These are phyloP conservation scores for Scopus umbretta DNA, from an alignment of 2,113 vertebrate genomes.

Conservation along the genomic window DNA sequence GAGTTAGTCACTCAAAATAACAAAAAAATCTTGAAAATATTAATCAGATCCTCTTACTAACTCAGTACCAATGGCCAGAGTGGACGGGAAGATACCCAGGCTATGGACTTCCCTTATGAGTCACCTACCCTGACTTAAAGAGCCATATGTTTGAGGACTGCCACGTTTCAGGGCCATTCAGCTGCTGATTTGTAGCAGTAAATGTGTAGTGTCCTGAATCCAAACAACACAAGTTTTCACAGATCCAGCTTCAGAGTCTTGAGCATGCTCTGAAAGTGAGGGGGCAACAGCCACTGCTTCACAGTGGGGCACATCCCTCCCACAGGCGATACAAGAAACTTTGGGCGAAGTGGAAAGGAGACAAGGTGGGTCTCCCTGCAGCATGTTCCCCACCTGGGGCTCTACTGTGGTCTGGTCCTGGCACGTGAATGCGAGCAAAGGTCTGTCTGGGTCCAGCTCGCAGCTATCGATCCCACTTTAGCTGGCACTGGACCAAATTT, in stretches of 20 bases:
- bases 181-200: background rate
- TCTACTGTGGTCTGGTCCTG: rapidly evolving
- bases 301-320: background rate
- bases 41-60: background rate
- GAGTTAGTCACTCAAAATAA: background rate
- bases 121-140: background rate
- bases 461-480: rapidly evolving
- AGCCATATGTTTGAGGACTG: background rate
- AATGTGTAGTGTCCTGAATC: background rate
- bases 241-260: background rate
- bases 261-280: rapidly evolving
- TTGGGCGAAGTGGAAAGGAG: rapidly evolving
- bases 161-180: background rate
- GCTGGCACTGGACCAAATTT: background rate
- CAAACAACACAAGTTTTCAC: background rate
- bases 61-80: background rate
- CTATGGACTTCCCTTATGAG: background rate
- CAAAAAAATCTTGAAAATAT: background rate
- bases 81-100: background rate
- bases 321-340: background rate
- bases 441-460: background rate
- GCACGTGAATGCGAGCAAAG: background rate
- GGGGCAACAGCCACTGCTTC: background rate
- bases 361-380: rapidly evolving
- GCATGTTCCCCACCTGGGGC: background rate